Conservation (phyloP, 2,888 invertebrate species). For the Hypselothyrea guttata region DNA sequence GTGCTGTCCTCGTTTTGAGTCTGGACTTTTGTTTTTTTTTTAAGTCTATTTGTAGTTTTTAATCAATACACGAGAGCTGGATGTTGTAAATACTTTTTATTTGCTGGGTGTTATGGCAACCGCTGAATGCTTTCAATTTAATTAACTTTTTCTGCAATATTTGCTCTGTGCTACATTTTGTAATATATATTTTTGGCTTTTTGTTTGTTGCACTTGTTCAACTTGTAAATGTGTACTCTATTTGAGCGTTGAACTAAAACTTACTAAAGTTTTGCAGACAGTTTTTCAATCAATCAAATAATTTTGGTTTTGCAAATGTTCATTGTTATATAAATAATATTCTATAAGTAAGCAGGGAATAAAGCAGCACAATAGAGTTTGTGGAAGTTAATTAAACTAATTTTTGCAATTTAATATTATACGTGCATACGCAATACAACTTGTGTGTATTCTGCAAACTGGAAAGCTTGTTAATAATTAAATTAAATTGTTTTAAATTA, state of each 20-base stretch:
- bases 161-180: constrained; percentile 9
- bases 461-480: no score
- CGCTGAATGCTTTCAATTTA: constrained; percentile 68
- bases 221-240: constrained; percentile 29
- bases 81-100: constrained; percentile 19
- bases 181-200: constrained; percentile 11
- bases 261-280: constrained; percentile 39
- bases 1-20: not conserved
- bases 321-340: no score
- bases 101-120: constrained; percentile 22
- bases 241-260: constrained; percentile 36
- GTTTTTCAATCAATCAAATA: constrained; percentile 39
- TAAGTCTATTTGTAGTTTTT: constrained; percentile 18
- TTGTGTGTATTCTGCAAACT: no score
- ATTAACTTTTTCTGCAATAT: constrained; percentile 58
- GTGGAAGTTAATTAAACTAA: no score
- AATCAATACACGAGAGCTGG: constrained; percentile 33
- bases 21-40: not conserved
- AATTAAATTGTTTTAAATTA: no score
- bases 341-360: no score
- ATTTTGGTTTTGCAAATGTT: not conserved
- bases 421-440: no score
- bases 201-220: constrained; percentile 1
- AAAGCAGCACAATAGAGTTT: no score
- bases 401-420: no score